phyloP scores from a whole-genome alignment of 2,888 invertebrate species.

The Melikaiella ostensackeni region DNA sequence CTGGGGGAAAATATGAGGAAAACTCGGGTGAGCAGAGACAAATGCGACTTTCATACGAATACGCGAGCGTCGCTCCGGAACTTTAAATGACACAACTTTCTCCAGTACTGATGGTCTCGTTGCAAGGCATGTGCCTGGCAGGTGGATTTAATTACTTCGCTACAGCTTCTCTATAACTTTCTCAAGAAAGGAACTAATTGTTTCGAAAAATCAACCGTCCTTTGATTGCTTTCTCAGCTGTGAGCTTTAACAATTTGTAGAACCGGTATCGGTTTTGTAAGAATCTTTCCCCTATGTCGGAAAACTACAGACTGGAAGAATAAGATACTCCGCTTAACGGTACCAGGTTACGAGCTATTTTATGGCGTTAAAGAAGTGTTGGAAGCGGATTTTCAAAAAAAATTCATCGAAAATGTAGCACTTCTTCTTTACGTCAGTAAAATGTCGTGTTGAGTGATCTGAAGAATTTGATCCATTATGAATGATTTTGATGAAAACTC shows the following conservation, averaged over 20 bases:
- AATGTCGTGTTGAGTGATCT: no score
- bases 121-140: constrained; percentile 53
- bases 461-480: no score
- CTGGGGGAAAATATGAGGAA: constrained; percentile 44
- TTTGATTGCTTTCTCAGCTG: constrained; percentile 14
- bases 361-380: no score
- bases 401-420: no score
- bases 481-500: no score
- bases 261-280: neutral
- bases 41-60: constrained; percentile 60
- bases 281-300: neutral
- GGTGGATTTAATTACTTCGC: constrained; percentile 58
- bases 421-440: no score
- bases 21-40: constrained; percentile 55
- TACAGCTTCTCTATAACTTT: constrained; percentile 33
- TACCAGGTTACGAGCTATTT: no score
- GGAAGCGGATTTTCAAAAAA: no score
- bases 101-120: constrained; percentile 50
- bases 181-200: constrained; percentile 10
- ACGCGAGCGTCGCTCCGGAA: constrained; percentile 51
- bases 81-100: constrained; percentile 64
- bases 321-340: neutral
- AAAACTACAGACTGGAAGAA: neutral
- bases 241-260: constrained; percentile 9
- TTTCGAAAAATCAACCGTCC: constrained; percentile 10